These are phyloP conservation scores for Melolontha melolontha DNA, from an alignment of 2,888 invertebrate genomes.

Conservation along the genomic window DNA sequence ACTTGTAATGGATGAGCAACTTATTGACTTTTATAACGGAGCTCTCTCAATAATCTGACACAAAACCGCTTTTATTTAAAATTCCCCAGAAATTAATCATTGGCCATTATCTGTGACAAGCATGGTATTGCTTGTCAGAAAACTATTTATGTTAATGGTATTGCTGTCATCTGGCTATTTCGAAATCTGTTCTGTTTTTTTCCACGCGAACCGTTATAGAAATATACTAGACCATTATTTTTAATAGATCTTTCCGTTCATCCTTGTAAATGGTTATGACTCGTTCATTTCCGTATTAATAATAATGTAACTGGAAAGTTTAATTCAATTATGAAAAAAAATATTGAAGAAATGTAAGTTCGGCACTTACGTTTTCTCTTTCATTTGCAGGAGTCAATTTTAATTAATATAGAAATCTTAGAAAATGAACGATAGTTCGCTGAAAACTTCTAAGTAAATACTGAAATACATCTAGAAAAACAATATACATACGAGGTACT, in stretches of 20 bases:
- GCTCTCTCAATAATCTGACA: constrained; percentile 5
- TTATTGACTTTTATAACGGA: constrained; percentile 35
- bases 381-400: too few relatives aligned
- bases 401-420: too few relatives aligned
- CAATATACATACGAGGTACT: too few relatives aligned
- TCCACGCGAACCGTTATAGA: constrained; percentile 10
- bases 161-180: constrained; percentile 25
- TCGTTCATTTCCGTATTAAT: too few relatives aligned
- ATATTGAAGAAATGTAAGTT: too few relatives aligned
- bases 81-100: constrained; percentile 29
- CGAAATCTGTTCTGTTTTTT: constrained; percentile 13
- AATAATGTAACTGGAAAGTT: too few relatives aligned
- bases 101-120: constrained; percentile 25
- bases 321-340: too few relatives aligned
- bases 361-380: too few relatives aligned
- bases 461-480: too few relatives aligned
- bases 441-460: too few relatives aligned
- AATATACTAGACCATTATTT: constrained; percentile 9
- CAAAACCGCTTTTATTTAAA: constrained; percentile 11
- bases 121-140: constrained; percentile 14
- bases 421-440: too few relatives aligned
- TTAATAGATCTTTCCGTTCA: neutral
- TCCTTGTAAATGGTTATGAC: neutral
- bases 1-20: constrained; percentile 16
- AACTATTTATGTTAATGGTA: constrained; percentile 27